These are phyloP conservation scores for Operophtera brumata DNA, from an alignment of 2,888 invertebrate genomes.

Conservation along the genomic window DNA sequence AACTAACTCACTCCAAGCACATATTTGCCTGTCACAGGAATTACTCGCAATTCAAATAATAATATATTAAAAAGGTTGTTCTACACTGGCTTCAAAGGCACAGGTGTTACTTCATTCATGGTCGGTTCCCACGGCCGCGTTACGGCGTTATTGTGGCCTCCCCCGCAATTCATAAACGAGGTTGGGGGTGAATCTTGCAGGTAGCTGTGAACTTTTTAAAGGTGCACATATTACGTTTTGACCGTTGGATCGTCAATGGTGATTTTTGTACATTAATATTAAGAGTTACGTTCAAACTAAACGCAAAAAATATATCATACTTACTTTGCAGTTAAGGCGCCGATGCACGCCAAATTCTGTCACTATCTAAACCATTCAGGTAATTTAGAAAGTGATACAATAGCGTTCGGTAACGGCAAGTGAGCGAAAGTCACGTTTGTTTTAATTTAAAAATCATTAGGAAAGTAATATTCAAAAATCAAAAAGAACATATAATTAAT, in stretches of 20 bases:
- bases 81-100: conserved; percentile 33
- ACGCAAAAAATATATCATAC: not conserved
- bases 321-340: too few relatives aligned
- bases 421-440: too few relatives aligned
- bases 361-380: too few relatives aligned
- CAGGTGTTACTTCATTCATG: conserved; percentile 66
- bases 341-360: too few relatives aligned
- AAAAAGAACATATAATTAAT: too few relatives aligned
- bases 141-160: conserved; percentile 55
- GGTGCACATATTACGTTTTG: conserved; percentile 61
- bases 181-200: conserved; percentile 70
- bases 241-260: conserved; percentile 45
- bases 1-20: too few relatives aligned
- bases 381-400: too few relatives aligned
- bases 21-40: not conserved
- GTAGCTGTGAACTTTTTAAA: conserved; percentile 48
- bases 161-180: conserved; percentile 61
- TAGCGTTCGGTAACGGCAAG: too few relatives aligned
- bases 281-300: not conserved
- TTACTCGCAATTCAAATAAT: not conserved
- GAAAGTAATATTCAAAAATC: too few relatives aligned
- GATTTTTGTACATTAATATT: not conserved
- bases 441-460: too few relatives aligned
- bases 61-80: conserved; percentile 11
- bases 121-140: conserved; percentile 65